These are phyloP conservation scores for Toxotes chatareus DNA, from an alignment of 2,113 vertebrate species.

Conservation along the genomic window DNA sequence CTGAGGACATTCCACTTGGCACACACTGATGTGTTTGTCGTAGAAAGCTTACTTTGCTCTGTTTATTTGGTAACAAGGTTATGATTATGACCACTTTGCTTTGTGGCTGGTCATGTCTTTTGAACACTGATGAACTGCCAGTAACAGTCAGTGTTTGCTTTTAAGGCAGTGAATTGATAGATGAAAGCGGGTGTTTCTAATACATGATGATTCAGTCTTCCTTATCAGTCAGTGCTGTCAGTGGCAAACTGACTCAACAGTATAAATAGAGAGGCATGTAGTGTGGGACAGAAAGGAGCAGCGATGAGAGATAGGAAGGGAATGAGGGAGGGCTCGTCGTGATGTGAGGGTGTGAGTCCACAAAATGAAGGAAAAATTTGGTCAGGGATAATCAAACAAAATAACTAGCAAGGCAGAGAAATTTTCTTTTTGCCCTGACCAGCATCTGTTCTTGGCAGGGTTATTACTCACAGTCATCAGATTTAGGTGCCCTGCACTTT, in stretches of 20 bases:
- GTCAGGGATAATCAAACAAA: conserved; percentile 56
- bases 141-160: conserved; percentile 37
- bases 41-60: background rate
- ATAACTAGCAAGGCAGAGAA: conserved; percentile 35
- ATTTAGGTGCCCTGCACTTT: background rate
- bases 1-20: conserved; percentile 57
- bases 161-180: conserved; percentile 34
- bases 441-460: conserved; percentile 41
- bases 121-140: conserved; percentile 31
- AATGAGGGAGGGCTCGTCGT: conserved; percentile 70
- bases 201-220: conserved; percentile 71
- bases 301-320: conserved; percentile 67
- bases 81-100: background rate
- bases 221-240: conserved; percentile 71
- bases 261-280: conserved; percentile 75
- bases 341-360: conserved; percentile 74
- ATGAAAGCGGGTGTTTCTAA: conserved; percentile 62
- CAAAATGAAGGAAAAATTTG: conserved; percentile 57
- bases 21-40: background rate
- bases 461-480: conserved; percentile 50
- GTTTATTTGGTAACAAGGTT: conserved; percentile 9
- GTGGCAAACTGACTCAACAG: conserved; percentile 76
- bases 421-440: conserved; percentile 25
- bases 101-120: background rate
- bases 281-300: conserved; percentile 73